Conservation (phyloP, 2,888 invertebrate genomes). For the Branchinecta sandiegonensis region DNA sequence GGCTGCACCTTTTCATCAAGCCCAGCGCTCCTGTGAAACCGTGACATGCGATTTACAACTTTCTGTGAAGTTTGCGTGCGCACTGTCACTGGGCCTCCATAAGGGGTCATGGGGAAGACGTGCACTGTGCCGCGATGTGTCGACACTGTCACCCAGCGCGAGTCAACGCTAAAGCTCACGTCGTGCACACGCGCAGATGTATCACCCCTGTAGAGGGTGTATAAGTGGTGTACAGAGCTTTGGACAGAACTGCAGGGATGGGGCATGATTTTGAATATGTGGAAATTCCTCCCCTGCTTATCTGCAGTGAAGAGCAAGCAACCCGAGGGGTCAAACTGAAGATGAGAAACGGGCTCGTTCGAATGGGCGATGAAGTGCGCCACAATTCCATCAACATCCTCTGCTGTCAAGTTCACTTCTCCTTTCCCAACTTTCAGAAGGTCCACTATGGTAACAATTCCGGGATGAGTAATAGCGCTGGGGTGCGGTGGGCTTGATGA, state of each 20-base stretch:
- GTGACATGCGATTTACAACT: conserved; percentile 62
- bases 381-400: conserved; percentile 55
- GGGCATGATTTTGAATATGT: conserved; percentile 83
- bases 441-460: conserved; percentile 75
- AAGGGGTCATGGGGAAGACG: conserved; percentile 90
- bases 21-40: conserved; percentile 92
- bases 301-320: conserved; percentile 79
- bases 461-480: conserved; percentile 48
- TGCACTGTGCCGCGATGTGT: conserved; percentile 94
- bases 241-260: conserved; percentile 75
- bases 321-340: conserved; percentile 82
- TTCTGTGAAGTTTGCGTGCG: conserved; percentile 88
- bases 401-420: conserved; percentile 42
- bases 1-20: conserved; percentile 47
- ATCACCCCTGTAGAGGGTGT: conserved; percentile 83
- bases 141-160: conserved; percentile 90
- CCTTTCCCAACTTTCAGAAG: conserved; percentile 44
- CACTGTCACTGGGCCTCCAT: conserved; percentile 78
- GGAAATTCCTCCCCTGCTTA: conserved; percentile 83
- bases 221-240: conserved; percentile 84
- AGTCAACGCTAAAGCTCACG: conserved; percentile 78
- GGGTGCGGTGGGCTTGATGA: conserved; percentile 22
- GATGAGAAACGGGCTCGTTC: conserved; percentile 67
- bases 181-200: conserved; percentile 83
- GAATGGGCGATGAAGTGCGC: conserved; percentile 74